These are phyloP conservation scores for Cheirogaleus medius DNA, from an alignment of 2,113 vertebrate genomes.

Conservation along the genomic window DNA sequence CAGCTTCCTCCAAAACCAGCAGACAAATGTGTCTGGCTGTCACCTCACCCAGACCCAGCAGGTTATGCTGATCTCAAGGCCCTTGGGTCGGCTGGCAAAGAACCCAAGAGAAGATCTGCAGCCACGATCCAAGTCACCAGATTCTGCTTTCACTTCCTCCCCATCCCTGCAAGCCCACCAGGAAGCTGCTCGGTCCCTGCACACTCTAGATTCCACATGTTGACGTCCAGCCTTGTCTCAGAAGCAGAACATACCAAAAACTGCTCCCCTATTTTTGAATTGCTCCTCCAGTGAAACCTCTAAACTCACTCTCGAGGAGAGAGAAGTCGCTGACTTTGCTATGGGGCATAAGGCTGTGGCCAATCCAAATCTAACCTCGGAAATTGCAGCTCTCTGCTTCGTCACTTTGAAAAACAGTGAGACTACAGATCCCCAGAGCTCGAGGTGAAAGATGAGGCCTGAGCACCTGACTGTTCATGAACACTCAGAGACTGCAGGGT, in stretches of 20 bases:
- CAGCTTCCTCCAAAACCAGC: slow-evolving; percentile 54
- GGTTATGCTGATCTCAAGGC: not conserved
- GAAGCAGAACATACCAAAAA: not conserved
- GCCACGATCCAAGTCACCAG: not conserved
- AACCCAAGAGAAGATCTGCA: not conserved
- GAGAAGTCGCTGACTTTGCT: not conserved
- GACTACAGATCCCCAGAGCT: not conserved
- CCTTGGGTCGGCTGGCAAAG: not conserved
- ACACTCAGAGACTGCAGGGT: not conserved
- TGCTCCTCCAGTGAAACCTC: slow-evolving; percentile 56
- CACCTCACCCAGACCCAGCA: slow-evolving; percentile 17
- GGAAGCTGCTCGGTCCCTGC: not conserved
- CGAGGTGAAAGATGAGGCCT: not conserved
- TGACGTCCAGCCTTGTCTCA: not conserved
- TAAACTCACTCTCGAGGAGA: not conserved
- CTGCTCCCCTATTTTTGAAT: not conserved
- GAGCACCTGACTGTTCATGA: not conserved
- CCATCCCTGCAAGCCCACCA: not conserved
- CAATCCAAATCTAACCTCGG: not conserved
- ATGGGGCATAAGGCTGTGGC: not conserved
- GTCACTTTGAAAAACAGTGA: not conserved
- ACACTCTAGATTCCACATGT: not conserved
- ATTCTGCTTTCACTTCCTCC: not conserved
- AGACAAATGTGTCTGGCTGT: not conserved
- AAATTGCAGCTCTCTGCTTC: not conserved